Conservation (phyloP, 2,888 invertebrate genomes). For the Nebria salina region DNA sequence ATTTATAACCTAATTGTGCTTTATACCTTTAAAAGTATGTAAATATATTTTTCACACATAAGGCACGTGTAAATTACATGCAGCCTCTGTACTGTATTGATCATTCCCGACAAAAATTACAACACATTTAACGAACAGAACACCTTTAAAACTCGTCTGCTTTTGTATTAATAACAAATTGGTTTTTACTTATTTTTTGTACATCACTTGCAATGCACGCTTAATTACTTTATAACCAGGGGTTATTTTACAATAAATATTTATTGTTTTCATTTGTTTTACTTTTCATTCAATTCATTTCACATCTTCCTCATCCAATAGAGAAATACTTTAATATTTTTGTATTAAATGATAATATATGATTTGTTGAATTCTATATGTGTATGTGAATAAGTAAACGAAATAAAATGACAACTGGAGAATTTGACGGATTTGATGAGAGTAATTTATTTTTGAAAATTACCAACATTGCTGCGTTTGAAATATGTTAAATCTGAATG, state of each 20-base stretch:
- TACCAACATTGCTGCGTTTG: too few relatives aligned
- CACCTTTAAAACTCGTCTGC: neutral
- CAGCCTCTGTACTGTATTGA: neutral
- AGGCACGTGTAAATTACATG: constrained; percentile 12
- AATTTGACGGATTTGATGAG: too few relatives aligned
- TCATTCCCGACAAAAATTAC: constrained; percentile 8
- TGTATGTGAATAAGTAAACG: too few relatives aligned
- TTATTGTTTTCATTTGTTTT: too few relatives aligned
- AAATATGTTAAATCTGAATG: too few relatives aligned
- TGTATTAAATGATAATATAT: too few relatives aligned
- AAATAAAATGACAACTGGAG: too few relatives aligned
- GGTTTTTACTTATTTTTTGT: neutral
- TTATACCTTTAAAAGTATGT: constrained; percentile 8
- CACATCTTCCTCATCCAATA: too few relatives aligned
- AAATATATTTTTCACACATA: constrained; percentile 20
- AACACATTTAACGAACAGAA: constrained; percentile 6
- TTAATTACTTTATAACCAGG: neutral
- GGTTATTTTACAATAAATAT: neutral
- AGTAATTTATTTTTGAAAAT: too few relatives aligned
- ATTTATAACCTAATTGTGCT: constrained; percentile 22
- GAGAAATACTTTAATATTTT: too few relatives aligned
- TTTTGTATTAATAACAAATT: neutral
- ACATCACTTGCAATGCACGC: neutral
- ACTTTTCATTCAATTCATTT: too few relatives aligned
- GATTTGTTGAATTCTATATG: too few relatives aligned